These are phyloP conservation scores for Aegithalos caudatus DNA, from an alignment of 2,113 vertebrate genomes.

Conservation along the genomic window DNA sequence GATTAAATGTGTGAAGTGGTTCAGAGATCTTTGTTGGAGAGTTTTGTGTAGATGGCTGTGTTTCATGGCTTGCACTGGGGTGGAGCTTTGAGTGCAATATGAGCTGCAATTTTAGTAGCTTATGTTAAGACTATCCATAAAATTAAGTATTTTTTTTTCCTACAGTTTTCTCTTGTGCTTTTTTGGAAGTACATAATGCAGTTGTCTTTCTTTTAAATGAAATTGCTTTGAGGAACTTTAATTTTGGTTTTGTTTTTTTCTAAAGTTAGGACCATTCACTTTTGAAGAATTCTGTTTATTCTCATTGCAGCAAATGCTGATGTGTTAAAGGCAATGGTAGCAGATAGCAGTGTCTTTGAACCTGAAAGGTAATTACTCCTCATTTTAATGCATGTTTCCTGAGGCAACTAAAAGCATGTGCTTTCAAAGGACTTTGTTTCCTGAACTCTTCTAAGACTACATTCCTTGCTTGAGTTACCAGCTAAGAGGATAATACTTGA, in stretches of 20 bases:
- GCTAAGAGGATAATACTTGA: background rate
- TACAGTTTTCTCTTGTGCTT: background rate
- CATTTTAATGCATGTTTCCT: constrained; percentile 10
- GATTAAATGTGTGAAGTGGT: background rate
- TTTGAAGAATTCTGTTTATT: constrained; percentile 36
- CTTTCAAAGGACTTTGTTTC: background rate
- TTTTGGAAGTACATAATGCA: background rate
- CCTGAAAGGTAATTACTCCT: constrained; percentile 83
- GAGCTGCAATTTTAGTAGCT: background rate
- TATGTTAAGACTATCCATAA: background rate
- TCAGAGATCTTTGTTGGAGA: background rate
- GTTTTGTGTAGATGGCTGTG: fast-evolving
- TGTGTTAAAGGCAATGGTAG: constrained; percentile 91
- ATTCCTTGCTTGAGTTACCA: background rate
- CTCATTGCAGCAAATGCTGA: constrained; percentile 86
- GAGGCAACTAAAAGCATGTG: background rate
- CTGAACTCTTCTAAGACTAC: background rate
- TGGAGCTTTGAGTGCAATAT: background rate
- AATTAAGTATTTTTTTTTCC: background rate
- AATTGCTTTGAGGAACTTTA: background rate
- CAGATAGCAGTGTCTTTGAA: constrained; percentile 80
- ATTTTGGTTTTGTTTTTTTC: background rate
- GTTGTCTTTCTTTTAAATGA: background rate
- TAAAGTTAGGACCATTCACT: background rate
- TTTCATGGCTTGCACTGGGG: background rate